A percentile compares a stretch with the other conserved stretches of the same genome.
Evolutionary conservation across 1,140 invertebrate species (phyloP).

Genomic region (Armadillidium nasatum): DNA sequence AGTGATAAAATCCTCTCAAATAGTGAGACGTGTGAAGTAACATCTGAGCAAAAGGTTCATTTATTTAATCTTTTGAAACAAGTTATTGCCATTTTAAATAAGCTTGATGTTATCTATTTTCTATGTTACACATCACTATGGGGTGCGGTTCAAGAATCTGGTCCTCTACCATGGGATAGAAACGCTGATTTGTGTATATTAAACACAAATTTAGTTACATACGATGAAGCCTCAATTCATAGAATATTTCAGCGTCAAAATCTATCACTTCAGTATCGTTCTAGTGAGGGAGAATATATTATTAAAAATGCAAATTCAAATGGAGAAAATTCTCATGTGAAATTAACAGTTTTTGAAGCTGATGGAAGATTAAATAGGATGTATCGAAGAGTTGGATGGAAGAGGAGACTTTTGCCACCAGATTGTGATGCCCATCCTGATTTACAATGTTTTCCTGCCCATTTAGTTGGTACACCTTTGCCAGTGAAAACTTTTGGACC

Average conservation of each 20-base stretch:
- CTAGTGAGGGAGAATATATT: conserved; percentile 51
- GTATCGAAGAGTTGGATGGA: conserved; percentile 57
- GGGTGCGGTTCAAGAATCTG: conserved; percentile 52
- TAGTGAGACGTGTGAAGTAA: neutral
- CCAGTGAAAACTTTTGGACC: conserved; percentile 54
- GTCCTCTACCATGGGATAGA: conserved; percentile 53
- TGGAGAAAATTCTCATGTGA: conserved; percentile 22
- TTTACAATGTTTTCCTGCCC: conserved; percentile 58
- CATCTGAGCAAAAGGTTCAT: neutral
- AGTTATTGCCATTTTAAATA: conserved; percentile 4
- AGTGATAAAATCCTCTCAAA: neutral
- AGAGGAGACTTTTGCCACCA: conserved; percentile 56
- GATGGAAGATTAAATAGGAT: conserved; percentile 48
- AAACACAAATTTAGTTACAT: conserved; percentile 50
- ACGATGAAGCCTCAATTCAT: conserved; percentile 51
- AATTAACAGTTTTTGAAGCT: conserved; percentile 47
- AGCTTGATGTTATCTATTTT: conserved; percentile 48
- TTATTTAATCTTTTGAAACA: neutral
- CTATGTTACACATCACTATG: conserved; percentile 57
- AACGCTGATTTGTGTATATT: conserved; percentile 53
- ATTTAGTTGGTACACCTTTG: conserved; percentile 55
- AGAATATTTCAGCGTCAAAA: conserved; percentile 49
- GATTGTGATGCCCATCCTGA: conserved; percentile 55
- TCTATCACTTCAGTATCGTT: conserved; percentile 50
- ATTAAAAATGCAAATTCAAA: conserved; percentile 43